Evolutionary conservation across 2,888 invertebrate genomes (phyloP).

Genomic region (Chouioia cunea): DNA sequence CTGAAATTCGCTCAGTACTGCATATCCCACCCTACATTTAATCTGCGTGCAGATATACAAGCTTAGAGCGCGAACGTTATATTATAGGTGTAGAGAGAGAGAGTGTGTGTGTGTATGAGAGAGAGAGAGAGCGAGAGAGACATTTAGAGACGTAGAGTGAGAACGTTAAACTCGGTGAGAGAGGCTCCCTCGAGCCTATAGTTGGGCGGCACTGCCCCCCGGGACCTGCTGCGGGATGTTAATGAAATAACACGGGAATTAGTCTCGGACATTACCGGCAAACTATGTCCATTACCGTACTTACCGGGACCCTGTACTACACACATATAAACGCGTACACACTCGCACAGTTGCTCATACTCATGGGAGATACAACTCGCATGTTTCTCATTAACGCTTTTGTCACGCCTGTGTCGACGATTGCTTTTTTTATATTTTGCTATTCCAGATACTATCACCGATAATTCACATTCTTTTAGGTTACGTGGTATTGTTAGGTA

Average conservation of each 20-base stretch:
- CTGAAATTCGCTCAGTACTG: too few relatives aligned
- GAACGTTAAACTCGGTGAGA: conserved; percentile 48
- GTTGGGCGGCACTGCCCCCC: conserved; percentile 54
- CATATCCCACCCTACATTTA: too few relatives aligned
- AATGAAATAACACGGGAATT: conserved; percentile 69
- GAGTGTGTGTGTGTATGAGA: too few relatives aligned
- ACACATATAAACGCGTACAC: too few relatives aligned
- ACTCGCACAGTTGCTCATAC: background rate
- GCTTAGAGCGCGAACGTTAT: too few relatives aligned
- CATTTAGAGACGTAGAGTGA: too few relatives aligned
- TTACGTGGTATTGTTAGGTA: too few relatives aligned
- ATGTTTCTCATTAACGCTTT: conserved; percentile 13
- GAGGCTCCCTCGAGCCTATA: conserved; percentile 50
- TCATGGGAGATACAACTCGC: background rate
- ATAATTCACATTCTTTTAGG: too few relatives aligned
- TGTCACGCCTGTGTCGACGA: conserved; percentile 5
- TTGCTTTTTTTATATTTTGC: background rate
- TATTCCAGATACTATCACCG: too few relatives aligned
- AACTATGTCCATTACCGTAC: conserved; percentile 68
- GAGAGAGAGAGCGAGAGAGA: too few relatives aligned
- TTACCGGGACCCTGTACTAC: conserved; percentile 37
- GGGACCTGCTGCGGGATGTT: conserved; percentile 65
- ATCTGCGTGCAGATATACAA: too few relatives aligned
- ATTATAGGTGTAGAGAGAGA: too few relatives aligned
- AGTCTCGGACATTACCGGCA: conserved; percentile 69